Evolutionary conservation across 2,888 invertebrate genomes (phyloP).

Genomic region (Andrena marginata): DNA sequence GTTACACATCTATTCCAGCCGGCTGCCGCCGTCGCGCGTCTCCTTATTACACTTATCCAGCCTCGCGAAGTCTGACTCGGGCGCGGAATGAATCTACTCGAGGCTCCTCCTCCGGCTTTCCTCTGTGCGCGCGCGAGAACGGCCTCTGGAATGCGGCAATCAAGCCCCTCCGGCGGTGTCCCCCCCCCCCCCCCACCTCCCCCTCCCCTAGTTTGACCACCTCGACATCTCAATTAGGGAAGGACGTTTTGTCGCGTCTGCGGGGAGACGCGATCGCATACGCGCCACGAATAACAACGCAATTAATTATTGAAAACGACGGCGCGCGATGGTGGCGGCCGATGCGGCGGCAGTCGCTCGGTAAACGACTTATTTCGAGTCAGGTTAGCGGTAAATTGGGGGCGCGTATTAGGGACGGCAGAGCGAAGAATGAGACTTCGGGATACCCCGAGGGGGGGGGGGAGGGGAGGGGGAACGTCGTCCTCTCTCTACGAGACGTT

Average conservation of each 20-base stretch:
- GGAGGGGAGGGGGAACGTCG: slow-evolving; percentile 54
- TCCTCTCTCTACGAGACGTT: slow-evolving; percentile 80
- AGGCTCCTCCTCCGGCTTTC: slow-evolving; percentile 20
- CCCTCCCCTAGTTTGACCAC: slow-evolving; percentile 35
- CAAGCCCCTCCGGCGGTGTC: slow-evolving; percentile 1
- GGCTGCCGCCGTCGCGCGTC: neutral
- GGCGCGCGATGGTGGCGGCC: neutral
- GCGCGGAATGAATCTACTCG: neutral
- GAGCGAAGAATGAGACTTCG: slow-evolving; percentile 65
- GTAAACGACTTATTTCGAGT: slow-evolving; percentile 60
- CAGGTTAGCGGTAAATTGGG: slow-evolving; percentile 63
- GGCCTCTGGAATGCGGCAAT: slow-evolving; percentile 51
- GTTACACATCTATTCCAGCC: neutral
- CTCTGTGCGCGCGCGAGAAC: slow-evolving; percentile 24
- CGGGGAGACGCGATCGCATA: slow-evolving; percentile 4
- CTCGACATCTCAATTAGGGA: slow-evolving; percentile 50
- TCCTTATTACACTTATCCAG: neutral
- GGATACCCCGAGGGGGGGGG: slow-evolving; percentile 34
- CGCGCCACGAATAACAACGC: slow-evolving; percentile 29
- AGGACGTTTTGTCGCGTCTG: slow-evolving; percentile 44
- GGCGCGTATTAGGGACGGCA: slow-evolving; percentile 57
- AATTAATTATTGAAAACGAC: slow-evolving; percentile 52
- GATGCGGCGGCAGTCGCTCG: slow-evolving; percentile 4
- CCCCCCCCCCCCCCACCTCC: too few species aligned
- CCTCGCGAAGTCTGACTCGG: neutral